Evolutionary conservation across 2,797 vertebrate species (phyloP).

Genomic region (Lerista edwardsae): DNA sequence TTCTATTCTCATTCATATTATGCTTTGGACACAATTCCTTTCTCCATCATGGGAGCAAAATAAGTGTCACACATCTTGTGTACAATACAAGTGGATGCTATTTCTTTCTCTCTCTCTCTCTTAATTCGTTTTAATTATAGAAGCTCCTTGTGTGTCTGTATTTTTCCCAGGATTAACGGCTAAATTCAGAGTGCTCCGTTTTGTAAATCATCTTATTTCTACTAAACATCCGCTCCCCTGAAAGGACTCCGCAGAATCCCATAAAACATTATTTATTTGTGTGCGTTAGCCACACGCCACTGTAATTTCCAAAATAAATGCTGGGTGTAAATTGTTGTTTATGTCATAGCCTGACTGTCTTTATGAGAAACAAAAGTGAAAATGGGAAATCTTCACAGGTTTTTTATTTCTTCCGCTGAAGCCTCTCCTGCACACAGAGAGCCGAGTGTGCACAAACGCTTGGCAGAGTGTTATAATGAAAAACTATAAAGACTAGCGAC

Average conservation of each 20-base stretch:
- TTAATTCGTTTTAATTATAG: conserved; percentile 51
- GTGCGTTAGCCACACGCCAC: conserved; percentile 79
- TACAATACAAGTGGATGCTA: neutral
- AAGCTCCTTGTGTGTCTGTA: conserved; percentile 55
- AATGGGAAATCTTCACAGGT: conserved; percentile 74
- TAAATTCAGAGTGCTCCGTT: conserved; percentile 66
- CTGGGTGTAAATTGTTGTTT: conserved; percentile 82
- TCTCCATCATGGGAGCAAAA: neutral
- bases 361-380: conserved; percentile 83
- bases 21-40: neutral
- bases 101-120: neutral
- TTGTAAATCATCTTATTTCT: conserved; percentile 72
- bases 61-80: neutral
- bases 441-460: conserved; percentile 33
- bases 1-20: neutral
- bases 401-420: conserved; percentile 78
- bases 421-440: conserved; percentile 68
- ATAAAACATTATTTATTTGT: conserved; percentile 84
- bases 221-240: conserved; percentile 76
- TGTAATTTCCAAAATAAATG: conserved; percentile 84
- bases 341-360: conserved; percentile 81
- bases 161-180: conserved; percentile 77
- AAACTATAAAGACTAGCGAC: conserved; percentile 71
- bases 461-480: conserved; percentile 70
- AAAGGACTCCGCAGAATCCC: conserved; percentile 80